A percentile compares a stretch with the other conserved stretches of the same genome.
phyloP scores from a whole-genome alignment of 1,140 invertebrate genomes.

The Zaprionus camerounensis region DNA sequence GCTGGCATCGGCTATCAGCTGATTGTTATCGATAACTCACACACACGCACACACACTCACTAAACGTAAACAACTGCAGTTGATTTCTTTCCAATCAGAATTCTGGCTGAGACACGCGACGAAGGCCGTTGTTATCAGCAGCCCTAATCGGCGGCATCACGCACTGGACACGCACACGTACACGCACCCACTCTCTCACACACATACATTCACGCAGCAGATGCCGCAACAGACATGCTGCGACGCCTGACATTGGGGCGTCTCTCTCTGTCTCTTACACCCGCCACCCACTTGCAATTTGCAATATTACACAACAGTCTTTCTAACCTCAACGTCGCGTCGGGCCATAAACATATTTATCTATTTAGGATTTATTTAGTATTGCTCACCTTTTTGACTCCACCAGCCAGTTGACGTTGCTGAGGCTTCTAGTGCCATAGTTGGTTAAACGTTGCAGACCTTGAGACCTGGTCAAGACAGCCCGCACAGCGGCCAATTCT shows the following conservation, averaged over 20 bases:
- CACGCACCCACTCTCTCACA: constrained; percentile 8
- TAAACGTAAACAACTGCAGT: constrained; percentile 68
- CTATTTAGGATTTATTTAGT: not conserved
- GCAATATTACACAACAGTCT: constrained; percentile 80
- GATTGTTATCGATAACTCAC: constrained; percentile 67
- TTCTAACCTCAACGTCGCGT: constrained; percentile 73
- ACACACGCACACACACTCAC: constrained; percentile 31
- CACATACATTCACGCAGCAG: constrained; percentile 6
- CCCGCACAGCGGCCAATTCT: constrained; percentile 75
- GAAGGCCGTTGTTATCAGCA: constrained; percentile 54
- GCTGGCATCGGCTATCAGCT: constrained; percentile 50
- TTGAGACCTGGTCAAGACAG: constrained; percentile 47
- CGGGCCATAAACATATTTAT: constrained; percentile 9
- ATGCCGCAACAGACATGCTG: not conserved
- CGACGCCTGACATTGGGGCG: constrained; percentile 1
- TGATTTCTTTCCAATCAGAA: constrained; percentile 27
- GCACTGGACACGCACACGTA: constrained; percentile 60
- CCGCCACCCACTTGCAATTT: constrained; percentile 43
- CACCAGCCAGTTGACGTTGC: constrained; percentile 44
- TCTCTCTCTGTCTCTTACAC: not conserved
- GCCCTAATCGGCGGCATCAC: constrained; percentile 42
- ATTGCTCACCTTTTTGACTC: constrained; percentile 60
- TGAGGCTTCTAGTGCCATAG: constrained; percentile 61
- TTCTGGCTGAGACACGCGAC: constrained; percentile 2
- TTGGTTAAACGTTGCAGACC: constrained; percentile 32